phyloP scores from a whole-genome alignment of 2,797 vertebrate species.

The Rallus crepitans region DNA sequence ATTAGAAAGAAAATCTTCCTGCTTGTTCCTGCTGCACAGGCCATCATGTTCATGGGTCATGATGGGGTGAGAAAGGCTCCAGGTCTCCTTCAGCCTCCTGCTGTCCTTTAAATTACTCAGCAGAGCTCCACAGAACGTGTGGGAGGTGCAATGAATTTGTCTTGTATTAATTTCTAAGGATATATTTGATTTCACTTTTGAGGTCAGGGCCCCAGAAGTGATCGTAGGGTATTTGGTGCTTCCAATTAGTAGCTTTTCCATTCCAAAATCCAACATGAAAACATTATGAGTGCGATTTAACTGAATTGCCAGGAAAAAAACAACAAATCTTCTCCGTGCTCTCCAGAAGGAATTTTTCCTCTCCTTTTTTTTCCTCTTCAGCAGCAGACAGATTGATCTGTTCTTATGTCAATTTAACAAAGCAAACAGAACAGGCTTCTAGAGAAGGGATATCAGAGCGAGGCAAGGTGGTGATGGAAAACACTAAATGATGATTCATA shows the following conservation, averaged over 20 bases:
- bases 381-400: conserved; percentile 51
- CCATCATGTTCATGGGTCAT: not conserved
- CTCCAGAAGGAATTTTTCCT: not conserved
- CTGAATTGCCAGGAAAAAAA: not conserved
- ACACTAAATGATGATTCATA: conserved; percentile 1
- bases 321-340: not conserved
- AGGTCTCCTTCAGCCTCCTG: not conserved
- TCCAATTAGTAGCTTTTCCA: not conserved
- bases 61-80: not conserved
- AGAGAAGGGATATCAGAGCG: not conserved
- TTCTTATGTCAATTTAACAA: conserved; percentile 33
- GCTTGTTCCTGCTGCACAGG: not conserved
- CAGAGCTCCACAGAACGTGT: not conserved
- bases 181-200: not conserved
- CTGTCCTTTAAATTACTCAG: not conserved
- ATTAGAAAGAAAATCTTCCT: not conserved
- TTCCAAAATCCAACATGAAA: not conserved
- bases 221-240: not conserved
- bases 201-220: not conserved
- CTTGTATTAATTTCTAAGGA: not conserved
- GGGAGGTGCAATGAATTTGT: not conserved
- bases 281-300: not conserved
- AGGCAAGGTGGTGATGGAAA: not conserved
- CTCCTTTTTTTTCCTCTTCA: not conserved
- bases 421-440: conserved; percentile 13